Evolutionary conservation across 35 echinoderm and acorn worm species (phyloP).

Genomic region (Hemicentrotus pulcherrimus): DNA sequence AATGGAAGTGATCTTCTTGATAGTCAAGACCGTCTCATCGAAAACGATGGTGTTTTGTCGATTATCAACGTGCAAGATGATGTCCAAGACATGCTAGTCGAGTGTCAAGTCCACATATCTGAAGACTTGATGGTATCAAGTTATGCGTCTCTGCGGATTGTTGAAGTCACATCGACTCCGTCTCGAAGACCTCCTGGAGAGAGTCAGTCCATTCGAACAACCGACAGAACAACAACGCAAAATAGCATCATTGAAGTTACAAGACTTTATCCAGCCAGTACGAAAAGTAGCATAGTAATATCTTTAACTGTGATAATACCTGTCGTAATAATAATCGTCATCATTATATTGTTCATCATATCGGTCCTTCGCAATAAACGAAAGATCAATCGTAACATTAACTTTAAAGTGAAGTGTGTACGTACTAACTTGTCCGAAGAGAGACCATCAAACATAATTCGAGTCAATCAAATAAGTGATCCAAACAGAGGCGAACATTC

Average conservation of each 20-base stretch:
- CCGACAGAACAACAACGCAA: background rate
- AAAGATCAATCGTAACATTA: too few relatives aligned
- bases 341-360: background rate
- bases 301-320: background rate
- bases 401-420: too few relatives aligned
- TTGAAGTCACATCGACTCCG: background rate
- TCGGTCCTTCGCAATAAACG: too few relatives aligned
- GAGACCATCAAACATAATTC: too few relatives aligned
- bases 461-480: too few relatives aligned
- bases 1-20: background rate
- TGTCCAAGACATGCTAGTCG: background rate
- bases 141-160: conserved; percentile 2
- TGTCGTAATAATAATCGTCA: background rate
- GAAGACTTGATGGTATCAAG: background rate
- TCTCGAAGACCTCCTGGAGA: background rate
- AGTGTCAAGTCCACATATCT: background rate
- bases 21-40: background rate
- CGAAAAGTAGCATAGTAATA: background rate
- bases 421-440: too few relatives aligned
- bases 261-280: background rate
- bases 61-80: background rate
- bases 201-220: background rate
- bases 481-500: too few relatives aligned
- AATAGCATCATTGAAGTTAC: background rate
- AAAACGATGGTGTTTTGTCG: background rate